A percentile compares a stretch with the other conserved stretches of the same genome.
Evolutionary conservation across 2,797 vertebrate genomes (phyloP).

Genomic region (Gallinago stenura): DNA sequence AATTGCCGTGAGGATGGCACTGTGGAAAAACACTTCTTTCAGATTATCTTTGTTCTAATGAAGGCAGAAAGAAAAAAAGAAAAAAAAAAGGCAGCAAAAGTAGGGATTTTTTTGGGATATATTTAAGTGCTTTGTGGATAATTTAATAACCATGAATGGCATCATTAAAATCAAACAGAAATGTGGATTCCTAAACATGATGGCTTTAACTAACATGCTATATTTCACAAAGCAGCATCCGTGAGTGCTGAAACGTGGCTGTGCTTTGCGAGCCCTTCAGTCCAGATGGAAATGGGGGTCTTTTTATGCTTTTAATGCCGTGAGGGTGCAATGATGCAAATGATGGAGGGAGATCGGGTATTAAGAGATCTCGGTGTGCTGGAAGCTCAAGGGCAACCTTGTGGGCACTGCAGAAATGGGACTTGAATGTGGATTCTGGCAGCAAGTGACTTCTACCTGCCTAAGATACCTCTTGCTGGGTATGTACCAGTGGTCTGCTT

Average conservation of each 20-base stretch:
- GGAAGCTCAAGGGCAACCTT: not conserved
- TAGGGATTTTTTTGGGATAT: not conserved
- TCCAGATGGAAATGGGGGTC: rapidly evolving
- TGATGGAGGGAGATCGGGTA: not conserved
- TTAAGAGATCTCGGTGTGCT: not conserved
- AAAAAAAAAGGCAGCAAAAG: not conserved
- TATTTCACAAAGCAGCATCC: not conserved
- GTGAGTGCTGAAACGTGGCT: not conserved
- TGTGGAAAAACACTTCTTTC: not conserved
- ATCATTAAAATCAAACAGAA: not conserved
- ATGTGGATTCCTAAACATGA: rapidly evolving
- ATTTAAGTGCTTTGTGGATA: not conserved
- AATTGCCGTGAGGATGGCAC: not conserved
- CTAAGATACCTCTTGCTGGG: not conserved
- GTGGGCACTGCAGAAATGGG: not conserved
- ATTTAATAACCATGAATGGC: not conserved
- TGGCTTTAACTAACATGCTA: not conserved
- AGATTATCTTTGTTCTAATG: not conserved
- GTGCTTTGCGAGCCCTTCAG: not conserved
- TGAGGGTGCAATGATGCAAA: not conserved
- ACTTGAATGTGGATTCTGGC: rapidly evolving
- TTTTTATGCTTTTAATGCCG: not conserved
- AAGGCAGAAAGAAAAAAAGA: not conserved
- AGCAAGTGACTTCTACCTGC: not conserved
- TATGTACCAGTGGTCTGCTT: not conserved